phyloP scores from a whole-genome alignment of 2,888 invertebrate genomes.

The Cryptocheilus praepositus region DNA sequence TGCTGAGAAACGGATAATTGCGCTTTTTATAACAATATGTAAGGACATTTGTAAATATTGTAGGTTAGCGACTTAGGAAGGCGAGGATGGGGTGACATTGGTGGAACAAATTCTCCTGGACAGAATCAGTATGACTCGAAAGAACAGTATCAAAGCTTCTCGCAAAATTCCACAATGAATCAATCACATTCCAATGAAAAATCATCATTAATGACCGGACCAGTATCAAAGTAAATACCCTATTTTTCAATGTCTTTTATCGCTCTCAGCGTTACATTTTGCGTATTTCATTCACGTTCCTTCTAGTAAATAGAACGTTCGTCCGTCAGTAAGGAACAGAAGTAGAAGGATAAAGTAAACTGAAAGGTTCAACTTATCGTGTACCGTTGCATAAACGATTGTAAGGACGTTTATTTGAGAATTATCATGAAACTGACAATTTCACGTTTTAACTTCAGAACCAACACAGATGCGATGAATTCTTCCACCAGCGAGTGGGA shows the following conservation, averaged over 20 bases:
- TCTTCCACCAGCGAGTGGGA: conserved; percentile 57
- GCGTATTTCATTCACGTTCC: no score
- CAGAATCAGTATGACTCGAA: conserved; percentile 64
- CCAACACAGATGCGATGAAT: conserved; percentile 27
- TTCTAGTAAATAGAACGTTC: no score
- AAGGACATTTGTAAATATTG: conserved; percentile 6
- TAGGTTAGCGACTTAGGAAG: conserved; percentile 83
- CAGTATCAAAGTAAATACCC: conserved; percentile 59
- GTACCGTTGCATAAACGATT: neutral
- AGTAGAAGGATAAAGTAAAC: neutral
- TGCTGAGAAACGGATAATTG: neutral
- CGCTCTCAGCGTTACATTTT: no score
- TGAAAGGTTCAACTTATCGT: neutral
- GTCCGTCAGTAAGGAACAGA: neutral
- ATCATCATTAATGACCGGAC: conserved; percentile 65
- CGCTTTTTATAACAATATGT: neutral
- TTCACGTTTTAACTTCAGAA: conserved; percentile 29
- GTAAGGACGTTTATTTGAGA: neutral
- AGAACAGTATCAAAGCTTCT: conserved; percentile 67
- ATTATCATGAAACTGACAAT: neutral
- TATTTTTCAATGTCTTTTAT: conserved; percentile 1
- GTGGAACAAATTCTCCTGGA: conserved; percentile 77
- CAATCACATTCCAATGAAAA: conserved; percentile 66
- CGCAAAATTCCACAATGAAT: conserved; percentile 59
- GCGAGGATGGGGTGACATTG: conserved; percentile 81